Evolutionary conservation across 2,113 vertebrate species (phyloP).

Genomic region (Colossoma macropomum): DNA sequence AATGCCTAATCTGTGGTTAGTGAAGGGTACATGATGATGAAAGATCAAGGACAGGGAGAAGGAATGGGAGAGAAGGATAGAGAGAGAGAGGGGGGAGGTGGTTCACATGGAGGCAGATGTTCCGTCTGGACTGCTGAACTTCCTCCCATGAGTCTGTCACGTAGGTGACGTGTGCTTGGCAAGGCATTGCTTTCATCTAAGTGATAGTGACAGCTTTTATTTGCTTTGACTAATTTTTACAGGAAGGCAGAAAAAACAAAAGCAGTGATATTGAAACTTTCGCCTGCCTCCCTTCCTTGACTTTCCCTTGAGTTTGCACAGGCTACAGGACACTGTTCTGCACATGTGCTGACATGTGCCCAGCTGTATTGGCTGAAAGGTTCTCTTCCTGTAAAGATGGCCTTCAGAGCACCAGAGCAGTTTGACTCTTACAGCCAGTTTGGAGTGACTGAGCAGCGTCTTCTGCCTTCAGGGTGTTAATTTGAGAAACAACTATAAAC

Average conservation of each 20-base stretch:
- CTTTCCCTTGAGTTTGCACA: conserved; percentile 23
- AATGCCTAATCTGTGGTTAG: conserved; percentile 22
- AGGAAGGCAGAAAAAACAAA: conserved; percentile 35
- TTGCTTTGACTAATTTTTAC: conserved; percentile 30
- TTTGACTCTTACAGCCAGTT: not conserved
- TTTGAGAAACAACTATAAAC: not conserved
- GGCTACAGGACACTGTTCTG: conserved; percentile 1
- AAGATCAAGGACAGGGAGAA: conserved; percentile 26
- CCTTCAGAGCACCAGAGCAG: conserved; percentile 5
- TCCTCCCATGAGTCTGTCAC: conserved; percentile 54
- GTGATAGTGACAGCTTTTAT: conserved; percentile 20
- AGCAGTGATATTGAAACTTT: conserved; percentile 10
- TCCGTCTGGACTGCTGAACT: conserved; percentile 43
- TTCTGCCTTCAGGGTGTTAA: not conserved
- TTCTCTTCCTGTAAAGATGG: conserved; percentile 2
- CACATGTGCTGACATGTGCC: conserved; percentile 29
- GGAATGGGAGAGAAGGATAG: not conserved
- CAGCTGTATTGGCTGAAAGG: conserved; percentile 5
- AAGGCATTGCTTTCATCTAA: conserved; percentile 34
- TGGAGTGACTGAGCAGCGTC: not conserved
- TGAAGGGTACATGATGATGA: not conserved
- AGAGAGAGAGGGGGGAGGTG: not conserved
- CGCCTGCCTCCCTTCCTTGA: not conserved
- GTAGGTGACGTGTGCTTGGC: conserved; percentile 37
- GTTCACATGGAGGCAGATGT: conserved; percentile 50